Percentiles rank a stretch among this genome's conserved stretches.
Evolutionary conservation across 2,113 vertebrate genomes (phyloP).

Genomic region (Oreotrochilus melanogaster): DNA sequence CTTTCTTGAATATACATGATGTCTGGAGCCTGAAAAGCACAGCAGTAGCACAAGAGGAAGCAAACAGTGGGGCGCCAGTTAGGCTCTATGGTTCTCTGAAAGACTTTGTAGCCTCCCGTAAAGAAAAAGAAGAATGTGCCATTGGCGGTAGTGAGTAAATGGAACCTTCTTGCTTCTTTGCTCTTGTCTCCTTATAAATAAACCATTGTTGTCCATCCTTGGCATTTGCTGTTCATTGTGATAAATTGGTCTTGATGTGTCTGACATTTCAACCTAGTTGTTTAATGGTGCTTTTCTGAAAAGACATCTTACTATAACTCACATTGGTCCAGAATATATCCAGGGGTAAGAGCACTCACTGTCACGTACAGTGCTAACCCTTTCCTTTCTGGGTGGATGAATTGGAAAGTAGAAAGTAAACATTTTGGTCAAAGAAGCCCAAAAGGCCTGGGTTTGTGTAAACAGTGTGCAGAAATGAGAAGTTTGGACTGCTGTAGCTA

Average conservation of each 20-base stretch:
- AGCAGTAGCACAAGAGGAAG: constrained; percentile 76
- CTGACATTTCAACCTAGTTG: constrained; percentile 75
- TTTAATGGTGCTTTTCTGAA: constrained; percentile 65
- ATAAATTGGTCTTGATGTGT: constrained; percentile 77
- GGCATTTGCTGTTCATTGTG: constrained; percentile 75
- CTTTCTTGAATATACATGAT: constrained; percentile 74
- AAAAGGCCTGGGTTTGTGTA: background rate
- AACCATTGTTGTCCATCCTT: constrained; percentile 76
- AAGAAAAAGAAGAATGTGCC: constrained; percentile 72
- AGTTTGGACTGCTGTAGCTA: background rate
- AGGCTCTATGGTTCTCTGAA: constrained; percentile 69
- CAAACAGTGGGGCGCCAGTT: constrained; percentile 76
- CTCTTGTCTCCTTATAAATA: constrained; percentile 76
- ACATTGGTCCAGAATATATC: background rate
- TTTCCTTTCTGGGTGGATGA: background rate
- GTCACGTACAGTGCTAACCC: background rate
- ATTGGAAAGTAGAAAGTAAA: background rate
- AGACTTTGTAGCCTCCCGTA: constrained; percentile 71
- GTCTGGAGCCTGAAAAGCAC: constrained; percentile 73
- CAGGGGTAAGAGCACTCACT: background rate
- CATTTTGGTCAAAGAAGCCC: background rate
- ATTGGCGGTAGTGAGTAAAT: constrained; percentile 70
- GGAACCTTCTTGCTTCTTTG: constrained; percentile 73
- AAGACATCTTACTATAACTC: constrained; percentile 42
- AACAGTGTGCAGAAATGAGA: background rate